Base-by-base conservation (phyloP, 1,140 invertebrate species). In the Drosophila tropicalis region DNA sequence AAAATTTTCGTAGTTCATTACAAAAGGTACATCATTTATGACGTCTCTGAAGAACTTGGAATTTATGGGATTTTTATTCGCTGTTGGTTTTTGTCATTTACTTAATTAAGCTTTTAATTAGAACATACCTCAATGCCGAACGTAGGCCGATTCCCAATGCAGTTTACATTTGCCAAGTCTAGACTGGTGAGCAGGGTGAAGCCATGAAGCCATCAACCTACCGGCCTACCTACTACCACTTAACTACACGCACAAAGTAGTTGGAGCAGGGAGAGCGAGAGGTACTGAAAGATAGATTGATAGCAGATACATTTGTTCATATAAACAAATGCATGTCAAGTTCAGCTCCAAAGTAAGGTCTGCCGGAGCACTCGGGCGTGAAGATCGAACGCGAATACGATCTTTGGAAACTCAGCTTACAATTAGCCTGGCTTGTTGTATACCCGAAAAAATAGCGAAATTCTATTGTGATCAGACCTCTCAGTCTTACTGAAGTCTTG, bases 101-200 rank as follows among this genome's bases (percentile, higher is more conserved):
- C 47, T 65, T 72, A 76, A 85, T 79, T 63, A 70, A 79, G 71
- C 66, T 68, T 87, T 79, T 79, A 82, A 86, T 87, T 82, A 71
- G 82, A 87, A 79, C 83, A 82, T 34, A 36, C 62, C 67, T 86
- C 83, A 87, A 82, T 86, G 83, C 54, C 76, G 75, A 55, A 69
- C 76, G 83, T 86, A 81, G 83, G 83, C 66, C 36, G 76, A 56
- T 60, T 72, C 73, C 82, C 83, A 86, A 86, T 86, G 83, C 83
- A 87, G 83, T 83, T 85, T 73, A 86, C 72, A 79, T 67, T 76
- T 69, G 65, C 57, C 47, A 54, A 67, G 75, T 73, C 67, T 77
- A 74, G 75, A 70, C 44, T 51, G 13, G 44, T 6, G 44, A 22
- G 44, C 10, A 22, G 44, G 44, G 44, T 51, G 44, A 51, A 51